A percentile compares a stretch with the other conserved stretches of the same genome.
Conservation (phyloP, 2,797 vertebrate genomes). For the Brotula barbata region DNA sequence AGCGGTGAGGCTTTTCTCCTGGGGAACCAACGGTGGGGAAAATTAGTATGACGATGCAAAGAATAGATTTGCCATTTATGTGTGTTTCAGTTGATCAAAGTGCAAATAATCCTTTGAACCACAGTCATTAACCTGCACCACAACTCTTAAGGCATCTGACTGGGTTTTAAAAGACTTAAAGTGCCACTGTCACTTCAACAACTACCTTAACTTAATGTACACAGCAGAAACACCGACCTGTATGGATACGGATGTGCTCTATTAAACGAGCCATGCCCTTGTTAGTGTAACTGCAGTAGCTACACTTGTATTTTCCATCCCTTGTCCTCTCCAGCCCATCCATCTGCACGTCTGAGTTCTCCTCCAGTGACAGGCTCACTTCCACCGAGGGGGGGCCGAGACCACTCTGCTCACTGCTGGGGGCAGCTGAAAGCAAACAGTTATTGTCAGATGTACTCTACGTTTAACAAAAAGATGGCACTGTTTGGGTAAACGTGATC, state of each 20-base stretch:
- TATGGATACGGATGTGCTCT: conserved; percentile 97
- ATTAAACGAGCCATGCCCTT: conserved; percentile 96
- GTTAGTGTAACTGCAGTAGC: conserved; percentile 98
- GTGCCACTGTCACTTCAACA: too few species aligned
- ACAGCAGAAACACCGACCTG: conserved; percentile 78
- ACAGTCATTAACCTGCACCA: too few species aligned
- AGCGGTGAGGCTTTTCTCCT: conserved; percentile 97
- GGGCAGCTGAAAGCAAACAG: conserved; percentile 72
- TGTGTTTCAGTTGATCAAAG: too few species aligned
- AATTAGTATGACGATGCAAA: conserved; percentile 9
- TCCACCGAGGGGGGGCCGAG: conserved; percentile 93
- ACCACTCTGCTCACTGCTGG: conserved; percentile 85
- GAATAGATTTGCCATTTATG: too few species aligned
- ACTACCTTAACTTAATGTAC: too few species aligned
- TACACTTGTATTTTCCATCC: conserved; percentile 97
- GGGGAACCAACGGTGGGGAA: conserved; percentile 27
- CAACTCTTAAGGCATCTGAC: too few species aligned
- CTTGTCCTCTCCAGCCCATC: conserved; percentile 96
- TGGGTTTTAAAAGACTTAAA: too few species aligned
- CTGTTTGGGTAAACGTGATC: not conserved
- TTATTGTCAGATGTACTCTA: not conserved
- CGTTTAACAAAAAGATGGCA: accelerated
- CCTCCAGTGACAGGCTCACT: conserved; percentile 87
- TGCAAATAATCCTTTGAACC: too few species aligned
- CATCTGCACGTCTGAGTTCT: conserved; percentile 90